Evolutionary conservation across 2,113 vertebrate genomes (phyloP).

Genomic region (Eolophus roseicapilla): DNA sequence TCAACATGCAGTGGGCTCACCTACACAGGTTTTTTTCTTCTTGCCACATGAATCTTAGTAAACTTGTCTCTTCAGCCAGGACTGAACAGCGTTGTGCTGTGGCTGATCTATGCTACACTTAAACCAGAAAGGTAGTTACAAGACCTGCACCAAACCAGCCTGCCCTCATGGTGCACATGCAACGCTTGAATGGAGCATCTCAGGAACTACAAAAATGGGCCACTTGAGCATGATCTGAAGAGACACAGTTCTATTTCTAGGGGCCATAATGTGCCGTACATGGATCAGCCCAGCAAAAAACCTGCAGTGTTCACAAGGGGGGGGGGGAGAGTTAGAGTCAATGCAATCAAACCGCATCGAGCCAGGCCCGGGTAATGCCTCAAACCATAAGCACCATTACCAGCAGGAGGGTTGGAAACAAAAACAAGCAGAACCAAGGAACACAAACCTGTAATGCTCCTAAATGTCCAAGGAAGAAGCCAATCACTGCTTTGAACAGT

Average conservation of each 20-base stretch:
- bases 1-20: fast-evolving
- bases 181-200: fast-evolving
- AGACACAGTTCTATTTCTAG: not conserved
- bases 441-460: not conserved
- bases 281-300: not conserved
- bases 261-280: fast-evolving
- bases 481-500: not conserved
- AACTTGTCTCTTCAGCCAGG: not conserved
- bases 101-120: not conserved
- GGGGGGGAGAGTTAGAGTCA: not conserved
- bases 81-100: not conserved
- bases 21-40: fast-evolving
- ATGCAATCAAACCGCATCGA: fast-evolving
- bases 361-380: not conserved
- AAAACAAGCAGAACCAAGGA: not conserved
- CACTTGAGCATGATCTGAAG: not conserved
- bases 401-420: not conserved
- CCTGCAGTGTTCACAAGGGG: fast-evolving
- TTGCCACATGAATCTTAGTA: not conserved
- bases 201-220: not conserved
- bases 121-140: not conserved
- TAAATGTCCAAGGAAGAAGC: not conserved
- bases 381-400: fast-evolving
- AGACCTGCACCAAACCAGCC: not conserved
- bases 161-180: fast-evolving